Evolutionary conservation across 2,797 vertebrate species (phyloP), one percentile per base, ranked within the genome.

Genomic region (Avahi laniger): DNA sequence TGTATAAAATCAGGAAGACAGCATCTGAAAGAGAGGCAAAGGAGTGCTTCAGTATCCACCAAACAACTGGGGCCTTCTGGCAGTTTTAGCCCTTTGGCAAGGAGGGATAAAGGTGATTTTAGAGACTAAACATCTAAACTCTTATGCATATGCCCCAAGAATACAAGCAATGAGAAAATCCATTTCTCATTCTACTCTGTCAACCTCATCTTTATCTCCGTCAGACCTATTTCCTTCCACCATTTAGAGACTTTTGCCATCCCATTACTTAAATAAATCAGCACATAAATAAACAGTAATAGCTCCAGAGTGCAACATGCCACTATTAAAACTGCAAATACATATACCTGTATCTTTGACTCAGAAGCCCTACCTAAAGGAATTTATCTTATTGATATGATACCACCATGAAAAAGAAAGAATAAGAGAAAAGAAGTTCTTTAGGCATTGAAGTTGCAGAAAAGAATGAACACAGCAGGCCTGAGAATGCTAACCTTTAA

Each of bases 1-100:
- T 99, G 97, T 99, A 99, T 0, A 99, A 98, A 94, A 99, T 99
- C 97, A 99, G 98, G 98, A 99, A 99, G 92, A 99, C 99, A 1
- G 99, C 99, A 98, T 99, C 99, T 99, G 98, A 38, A 98, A 97
- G 89, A 98, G 59, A 97, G 33, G 76, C 17, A 97, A 4, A 96
- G 30, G 0, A 5, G 3, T 15, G 67, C 17, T 75, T 98, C 2
- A 92, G 87, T 54, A 96, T 54, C 35, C 57, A 75, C 12, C 63
- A 57, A 26, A n/a, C 12, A 28, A 14, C 48, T 2, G 63, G 30
- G 70, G 20, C 48, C 30, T 91, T 65, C 87, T 50, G 83, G 33
- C 26, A 46, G 28, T 18, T 67, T 41, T 17, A 67, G 67, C 10
- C 20, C 15, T 61, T 73, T n/a, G 28, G 20, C 4, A 26, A 28